Evolutionary conservation across 2,888 invertebrate species (phyloP), one percentile per base, ranked within the genome.

Genomic region (Hoplodrina blanda): DNA sequence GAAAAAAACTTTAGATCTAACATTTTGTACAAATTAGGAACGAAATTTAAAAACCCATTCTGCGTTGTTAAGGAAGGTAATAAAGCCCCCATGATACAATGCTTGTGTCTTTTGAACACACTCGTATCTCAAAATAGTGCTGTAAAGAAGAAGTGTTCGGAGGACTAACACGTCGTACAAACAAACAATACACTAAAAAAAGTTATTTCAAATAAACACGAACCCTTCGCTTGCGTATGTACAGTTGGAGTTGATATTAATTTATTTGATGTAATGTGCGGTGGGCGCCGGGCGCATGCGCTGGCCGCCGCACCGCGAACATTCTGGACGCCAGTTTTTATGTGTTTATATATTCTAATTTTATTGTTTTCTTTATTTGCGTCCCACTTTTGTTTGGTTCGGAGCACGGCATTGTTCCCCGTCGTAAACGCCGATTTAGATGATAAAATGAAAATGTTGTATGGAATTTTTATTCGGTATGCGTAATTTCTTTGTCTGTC

Each of bases 341-440:
- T 95, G 95, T 95, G 95, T 95, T 95, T 95, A 94, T 95, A 93
- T 95, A 96, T 95, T 96, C 95, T 95, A 95, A 95, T 96, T 96
- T 95, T 95, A 96, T 96, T 96, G 96, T 96, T 94, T 95, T 95
- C 95, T 95, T 96, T 95, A 95, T 96, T 96, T 94, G 95, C 95
- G 96, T 94, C 93, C 95, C 95, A 96, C 96, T 96, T 96, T 95
- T 94, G 95, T 95, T 94, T 92, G 94, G 95, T 93, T 92, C 94
- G 90, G 91, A 89, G 92, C 92, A 90, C 92, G 92, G 94, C 95
- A 95, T 96, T 95, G 95, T 96, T 95, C 93, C 89, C 88, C 89
- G 89, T 95, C 95, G 95, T 95, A 96, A 95, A 96, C 93, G 95
- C 91, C 94, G 94, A 95, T 95, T 95, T 95, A 94, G 95, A 95